A percentile compares a stretch with the other conserved stretches of the same genome.
phyloP scores from a whole-genome alignment of 2,113 vertebrate genomes.

The Malurus elegans region DNA sequence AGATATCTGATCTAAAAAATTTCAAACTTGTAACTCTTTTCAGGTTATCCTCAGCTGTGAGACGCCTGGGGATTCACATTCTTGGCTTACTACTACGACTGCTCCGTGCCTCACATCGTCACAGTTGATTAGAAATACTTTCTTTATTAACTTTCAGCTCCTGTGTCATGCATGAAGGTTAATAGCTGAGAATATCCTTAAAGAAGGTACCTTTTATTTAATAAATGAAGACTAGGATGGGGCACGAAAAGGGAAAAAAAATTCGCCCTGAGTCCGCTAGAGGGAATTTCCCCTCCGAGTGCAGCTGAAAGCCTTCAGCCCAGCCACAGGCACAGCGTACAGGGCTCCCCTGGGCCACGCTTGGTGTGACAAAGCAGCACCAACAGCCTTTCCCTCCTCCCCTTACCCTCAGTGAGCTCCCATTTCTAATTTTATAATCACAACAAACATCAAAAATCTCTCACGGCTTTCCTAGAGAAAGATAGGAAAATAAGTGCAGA shows the following conservation, averaged over 20 bases:
- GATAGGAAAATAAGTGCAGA: background rate
- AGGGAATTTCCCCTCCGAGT: slow-evolving; percentile 49
- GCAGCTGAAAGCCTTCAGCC: background rate
- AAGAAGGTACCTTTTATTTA: slow-evolving; percentile 17
- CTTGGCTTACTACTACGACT: slow-evolving; percentile 55
- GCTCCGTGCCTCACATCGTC: slow-evolving; percentile 44
- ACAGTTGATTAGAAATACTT: slow-evolving; percentile 63
- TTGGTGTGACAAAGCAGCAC: background rate
- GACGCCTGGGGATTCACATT: slow-evolving; percentile 50
- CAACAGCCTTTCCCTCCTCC: background rate
- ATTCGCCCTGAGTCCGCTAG: slow-evolving; percentile 67
- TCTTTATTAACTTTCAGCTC: slow-evolving; percentile 67
- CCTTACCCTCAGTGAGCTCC: background rate
- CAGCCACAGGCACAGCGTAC: background rate
- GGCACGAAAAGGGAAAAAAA: background rate
- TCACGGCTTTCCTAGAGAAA: background rate
- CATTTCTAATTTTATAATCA: slow-evolving; percentile 14
- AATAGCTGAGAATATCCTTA: slow-evolving; percentile 33
- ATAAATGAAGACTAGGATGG: background rate
- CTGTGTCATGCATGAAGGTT: slow-evolving; percentile 61
- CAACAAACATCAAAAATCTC: background rate
- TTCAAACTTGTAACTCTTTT: slow-evolving; percentile 20
- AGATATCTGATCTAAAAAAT: slow-evolving; percentile 39
- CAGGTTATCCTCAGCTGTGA: slow-evolving; percentile 51
- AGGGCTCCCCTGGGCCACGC: background rate